These are phyloP conservation scores for Esox masquinongy DNA, from an alignment of 2,797 vertebrate species.

Conservation along the genomic window DNA sequence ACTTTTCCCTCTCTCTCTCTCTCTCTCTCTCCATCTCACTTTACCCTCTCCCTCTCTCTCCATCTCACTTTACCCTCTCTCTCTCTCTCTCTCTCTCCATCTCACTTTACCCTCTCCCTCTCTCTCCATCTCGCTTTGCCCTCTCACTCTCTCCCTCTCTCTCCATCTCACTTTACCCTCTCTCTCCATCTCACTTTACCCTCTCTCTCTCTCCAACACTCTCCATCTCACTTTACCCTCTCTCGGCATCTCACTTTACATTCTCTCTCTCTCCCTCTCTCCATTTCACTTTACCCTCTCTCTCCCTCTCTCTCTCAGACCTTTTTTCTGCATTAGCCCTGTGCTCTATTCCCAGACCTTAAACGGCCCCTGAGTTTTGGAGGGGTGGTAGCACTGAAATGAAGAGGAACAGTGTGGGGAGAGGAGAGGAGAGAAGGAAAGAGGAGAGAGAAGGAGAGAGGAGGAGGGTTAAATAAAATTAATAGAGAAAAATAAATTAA, in stretches of 20 bases:
- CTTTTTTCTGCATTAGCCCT: not conserved
- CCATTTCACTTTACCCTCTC: not conserved
- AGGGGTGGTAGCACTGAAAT: not conserved
- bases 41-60: constrained; percentile 6
- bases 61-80: too few species aligned
- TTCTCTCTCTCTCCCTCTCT: constrained; percentile 1
- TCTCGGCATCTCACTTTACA: not conserved
- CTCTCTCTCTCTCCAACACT: constrained; percentile 5
- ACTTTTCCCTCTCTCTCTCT: not conserved
- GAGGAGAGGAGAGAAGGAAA: not conserved
- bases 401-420: not conserved
- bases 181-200: too few species aligned
- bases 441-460: not conserved
- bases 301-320: constrained; percentile 1
- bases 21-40: constrained; percentile 8
- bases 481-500: too few species aligned
- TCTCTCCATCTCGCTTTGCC: not conserved
- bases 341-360: constrained; percentile 1
- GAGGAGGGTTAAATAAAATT: too few species aligned
- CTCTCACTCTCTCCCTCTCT: not conserved
- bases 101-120: constrained; percentile 6
- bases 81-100: constrained; percentile 9
- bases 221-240: constrained; percentile 8
- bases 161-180: not conserved
- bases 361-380: not conserved